Evolutionary conservation across 2,888 invertebrate genomes (phyloP), one percentile per base, ranked within the genome.

Genomic region (Plebejus argus): DNA sequence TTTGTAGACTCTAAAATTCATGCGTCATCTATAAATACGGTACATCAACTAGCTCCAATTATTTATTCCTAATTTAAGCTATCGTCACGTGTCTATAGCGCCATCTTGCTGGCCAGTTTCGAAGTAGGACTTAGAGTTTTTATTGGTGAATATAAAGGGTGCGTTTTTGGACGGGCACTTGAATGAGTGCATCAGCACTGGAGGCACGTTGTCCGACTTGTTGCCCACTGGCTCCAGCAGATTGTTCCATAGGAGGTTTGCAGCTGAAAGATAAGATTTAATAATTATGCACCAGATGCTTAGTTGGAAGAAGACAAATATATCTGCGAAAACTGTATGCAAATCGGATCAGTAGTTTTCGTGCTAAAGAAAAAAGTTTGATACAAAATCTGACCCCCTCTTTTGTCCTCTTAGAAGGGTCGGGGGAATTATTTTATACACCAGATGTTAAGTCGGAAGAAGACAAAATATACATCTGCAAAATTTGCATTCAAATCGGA

Each of bases 181-280:
- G 85, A 97, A 95, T 35, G 91, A 92, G 74, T 95, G 95, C 87
- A 96, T 89, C 77, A 96, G 89, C 20, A 94, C 89, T 0, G 95
- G 95, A n/a, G 95, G 87, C 10, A 89, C 92, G 76, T 87, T 88
- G 76, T 92, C 92, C 0, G 95, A 95, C 86, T 96, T 97, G 82
- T 94, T 93, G 39, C 96, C 96, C 3, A 96, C 95, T 0, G 96
- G 96, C 84, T 97, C 96, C 33, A 97, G 86, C 79, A 97, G 91
- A 85, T 96, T 96, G 90, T 96, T 96, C 96, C 96, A 96, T 0
- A 96, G 89, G 61, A 96, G 93, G 85, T 96, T 96, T 0, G 96
- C 96, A 70, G 95, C 96, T 96, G 90, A 82, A 85, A 89, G 1
- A 23, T 20, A 7, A 58, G 10, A 20, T 8, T 58, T 23, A 4